Evolutionary conservation across 2,888 invertebrate species (phyloP).

Genomic region (Deroplatys truncata): DNA sequence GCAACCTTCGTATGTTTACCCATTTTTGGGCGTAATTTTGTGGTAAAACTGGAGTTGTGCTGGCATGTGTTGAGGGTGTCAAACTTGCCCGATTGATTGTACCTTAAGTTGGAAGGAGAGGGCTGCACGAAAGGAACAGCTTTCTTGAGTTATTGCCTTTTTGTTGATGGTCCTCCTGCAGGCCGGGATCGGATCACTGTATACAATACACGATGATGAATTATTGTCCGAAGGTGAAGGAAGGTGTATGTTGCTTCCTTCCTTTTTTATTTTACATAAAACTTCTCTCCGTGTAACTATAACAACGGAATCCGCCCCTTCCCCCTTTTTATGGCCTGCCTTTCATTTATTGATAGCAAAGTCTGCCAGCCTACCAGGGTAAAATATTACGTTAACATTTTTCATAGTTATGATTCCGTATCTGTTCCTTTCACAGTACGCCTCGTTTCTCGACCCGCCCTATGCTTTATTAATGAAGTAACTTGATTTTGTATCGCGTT

Average conservation of each 20-base stretch:
- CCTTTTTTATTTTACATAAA: slow-evolving; percentile 1
- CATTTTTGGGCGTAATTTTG: not conserved
- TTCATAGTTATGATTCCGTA: not conserved
- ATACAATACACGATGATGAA: not conserved
- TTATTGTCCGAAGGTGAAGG: slow-evolving; percentile 5
- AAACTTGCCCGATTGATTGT: not conserved
- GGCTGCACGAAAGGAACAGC: not conserved
- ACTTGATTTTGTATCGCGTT: not conserved
- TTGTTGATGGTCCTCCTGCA: not conserved
- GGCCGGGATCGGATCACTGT: not conserved
- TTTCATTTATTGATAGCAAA: slow-evolving; percentile 2
- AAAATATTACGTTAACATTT: not conserved
- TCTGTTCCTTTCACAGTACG: not conserved
- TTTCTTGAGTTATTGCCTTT: not conserved
- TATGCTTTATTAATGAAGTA: not conserved
- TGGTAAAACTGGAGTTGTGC: not conserved
- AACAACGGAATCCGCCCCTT: not conserved
- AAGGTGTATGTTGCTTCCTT: not conserved
- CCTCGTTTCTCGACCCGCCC: not conserved
- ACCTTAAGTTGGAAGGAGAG: not conserved
- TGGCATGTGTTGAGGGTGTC: not conserved
- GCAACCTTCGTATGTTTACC: not conserved
- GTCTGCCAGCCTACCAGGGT: not conserved
- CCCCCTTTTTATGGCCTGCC: not conserved
- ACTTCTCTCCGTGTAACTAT: slow-evolving; percentile 2